A percentile compares a stretch with the other conserved stretches of the same genome.
These are phyloP conservation scores for Rhagoletis zephyria DNA, from an alignment of 1,140 invertebrate genomes.

Conservation along the genomic window DNA sequence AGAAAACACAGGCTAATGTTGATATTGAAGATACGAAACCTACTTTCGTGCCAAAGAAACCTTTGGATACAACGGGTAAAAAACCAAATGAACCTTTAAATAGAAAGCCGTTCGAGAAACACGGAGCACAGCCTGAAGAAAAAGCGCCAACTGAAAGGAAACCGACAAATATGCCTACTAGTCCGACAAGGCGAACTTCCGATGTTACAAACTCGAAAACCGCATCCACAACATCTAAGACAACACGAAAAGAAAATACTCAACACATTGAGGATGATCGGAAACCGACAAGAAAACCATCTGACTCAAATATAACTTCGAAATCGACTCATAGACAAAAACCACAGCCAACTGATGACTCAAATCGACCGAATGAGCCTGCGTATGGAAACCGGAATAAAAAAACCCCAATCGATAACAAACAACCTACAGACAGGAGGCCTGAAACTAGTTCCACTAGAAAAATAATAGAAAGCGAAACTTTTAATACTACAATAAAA, in stretches of 20 bases:
- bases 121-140: neutral
- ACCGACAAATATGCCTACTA: neutral
- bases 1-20: neutral
- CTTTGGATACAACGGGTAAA: neutral
- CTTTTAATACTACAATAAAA: neutral
- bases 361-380: neutral
- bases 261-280: neutral
- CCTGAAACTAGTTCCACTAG: neutral
- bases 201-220: neutral
- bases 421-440: neutral
- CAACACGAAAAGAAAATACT: neutral
- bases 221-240: neutral
- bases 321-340: neutral
- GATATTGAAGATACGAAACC: neutral
- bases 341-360: too few relatives aligned
- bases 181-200: neutral
- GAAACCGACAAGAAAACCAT: conserved; percentile 20
- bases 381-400: neutral
- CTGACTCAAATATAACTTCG: neutral
- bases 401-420: too few relatives aligned
- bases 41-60: neutral
- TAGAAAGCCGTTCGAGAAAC: neutral
- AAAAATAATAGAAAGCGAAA: neutral
- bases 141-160: neutral
- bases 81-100: conserved; percentile 43